Percentiles rank a stretch among this genome's conserved stretches.
Conservation (phyloP, 2,888 invertebrate species). For the Caenorhabditis plicata region DNA sequence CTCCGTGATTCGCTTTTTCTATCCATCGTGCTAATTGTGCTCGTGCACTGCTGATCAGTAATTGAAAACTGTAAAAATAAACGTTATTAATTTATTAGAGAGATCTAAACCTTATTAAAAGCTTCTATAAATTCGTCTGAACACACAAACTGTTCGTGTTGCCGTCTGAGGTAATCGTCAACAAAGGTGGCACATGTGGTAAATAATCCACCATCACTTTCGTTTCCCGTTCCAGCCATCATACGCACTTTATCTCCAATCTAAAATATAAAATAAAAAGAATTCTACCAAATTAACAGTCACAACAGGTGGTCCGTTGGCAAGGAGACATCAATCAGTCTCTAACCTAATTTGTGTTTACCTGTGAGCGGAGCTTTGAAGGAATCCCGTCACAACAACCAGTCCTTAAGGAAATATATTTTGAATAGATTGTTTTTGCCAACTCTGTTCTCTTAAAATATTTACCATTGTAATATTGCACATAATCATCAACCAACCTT, state of each 20-base stretch:
- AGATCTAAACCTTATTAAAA: conserved; percentile 41
- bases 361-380: conserved; percentile 26
- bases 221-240: neutral
- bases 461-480: neutral
- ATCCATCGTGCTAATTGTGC: conserved; percentile 15
- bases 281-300: too few relatives aligned
- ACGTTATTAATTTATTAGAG: neutral
- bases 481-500: conserved; percentile 9
- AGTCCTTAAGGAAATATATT: conserved; percentile 39
- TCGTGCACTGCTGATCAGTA: neutral
- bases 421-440: conserved; percentile 49
- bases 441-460: conserved; percentile 35
- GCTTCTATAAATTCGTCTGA: conserved; percentile 59
- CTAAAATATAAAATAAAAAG: too few relatives aligned
- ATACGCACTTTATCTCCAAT: conserved; percentile 25
- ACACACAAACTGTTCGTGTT: conserved; percentile 52
- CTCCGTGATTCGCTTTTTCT: too few relatives aligned
- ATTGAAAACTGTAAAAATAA: conserved; percentile 1
- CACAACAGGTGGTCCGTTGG: too few relatives aligned
- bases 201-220: conserved; percentile 19
- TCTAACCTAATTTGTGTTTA: too few relatives aligned
- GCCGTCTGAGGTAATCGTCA: conserved; percentile 35
- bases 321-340: too few relatives aligned
- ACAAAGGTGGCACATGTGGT: conserved; percentile 13
- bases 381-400: conserved; percentile 49